Evolutionary conservation across 2,797 vertebrate species (phyloP).

Genomic region (Parauchenoglanis ngamensis): DNA sequence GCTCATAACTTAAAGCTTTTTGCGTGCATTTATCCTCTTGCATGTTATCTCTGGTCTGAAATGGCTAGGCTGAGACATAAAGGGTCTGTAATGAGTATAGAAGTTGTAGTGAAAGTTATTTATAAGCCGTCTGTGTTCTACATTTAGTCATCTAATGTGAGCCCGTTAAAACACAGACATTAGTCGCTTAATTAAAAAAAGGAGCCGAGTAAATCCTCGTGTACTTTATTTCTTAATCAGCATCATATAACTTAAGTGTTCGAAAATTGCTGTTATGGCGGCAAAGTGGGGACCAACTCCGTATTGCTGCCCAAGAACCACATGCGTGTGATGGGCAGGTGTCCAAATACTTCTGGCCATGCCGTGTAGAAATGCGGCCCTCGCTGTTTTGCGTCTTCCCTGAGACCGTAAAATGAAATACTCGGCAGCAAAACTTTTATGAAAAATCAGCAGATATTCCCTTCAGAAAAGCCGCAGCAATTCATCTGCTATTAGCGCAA

Average conservation of each 20-base stretch:
- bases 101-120: background rate
- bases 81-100: background rate
- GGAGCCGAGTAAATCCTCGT: too few species aligned
- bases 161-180: background rate
- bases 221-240: background rate
- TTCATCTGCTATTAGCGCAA: conserved; percentile 56
- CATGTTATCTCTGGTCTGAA: background rate
- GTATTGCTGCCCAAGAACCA: background rate
- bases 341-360: background rate
- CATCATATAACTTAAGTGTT: background rate
- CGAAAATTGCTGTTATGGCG: background rate
- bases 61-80: background rate
- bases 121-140: background rate
- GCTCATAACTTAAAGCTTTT: background rate
- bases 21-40: background rate
- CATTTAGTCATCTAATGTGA: background rate
- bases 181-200: background rate
- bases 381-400: background rate
- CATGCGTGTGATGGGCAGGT: background rate
- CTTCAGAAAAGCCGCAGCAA: conserved; percentile 39
- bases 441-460: conserved; percentile 46
- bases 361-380: too few species aligned
- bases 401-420: conserved; percentile 34
- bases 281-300: background rate
- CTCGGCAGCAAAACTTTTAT: conserved; percentile 46